Percentiles rank a stretch among this genome's conserved stretches.
Conservation (phyloP, 2,888 invertebrate genomes). For the Drosophila buzzatii region DNA sequence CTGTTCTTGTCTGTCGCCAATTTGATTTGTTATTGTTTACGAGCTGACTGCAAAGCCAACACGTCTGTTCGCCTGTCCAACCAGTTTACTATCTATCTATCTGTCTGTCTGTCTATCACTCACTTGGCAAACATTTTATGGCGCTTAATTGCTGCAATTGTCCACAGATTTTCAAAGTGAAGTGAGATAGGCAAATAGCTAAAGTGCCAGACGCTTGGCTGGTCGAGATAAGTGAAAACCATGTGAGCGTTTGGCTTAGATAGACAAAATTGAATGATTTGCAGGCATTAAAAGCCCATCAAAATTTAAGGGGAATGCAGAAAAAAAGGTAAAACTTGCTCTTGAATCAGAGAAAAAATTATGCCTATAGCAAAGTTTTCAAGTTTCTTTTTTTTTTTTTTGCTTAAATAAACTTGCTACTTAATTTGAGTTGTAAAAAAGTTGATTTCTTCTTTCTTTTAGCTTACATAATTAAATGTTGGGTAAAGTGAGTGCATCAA, state of each 20-base stretch:
- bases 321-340: no score
- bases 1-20: constrained; percentile 53
- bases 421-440: neutral
- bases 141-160: constrained; percentile 55
- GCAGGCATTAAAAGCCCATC: neutral
- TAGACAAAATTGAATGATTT: neutral
- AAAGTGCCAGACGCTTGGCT: constrained; percentile 3
- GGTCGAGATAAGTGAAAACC: neutral
- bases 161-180: constrained; percentile 17
- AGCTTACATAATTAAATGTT: constrained; percentile 34
- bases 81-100: neutral
- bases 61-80: constrained; percentile 1
- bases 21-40: constrained; percentile 67
- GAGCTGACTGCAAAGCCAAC: constrained; percentile 29
- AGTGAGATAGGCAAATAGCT: constrained; percentile 18
- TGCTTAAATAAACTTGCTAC: neutral
- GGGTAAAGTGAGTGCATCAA: constrained; percentile 62
- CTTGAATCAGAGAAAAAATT: no score
- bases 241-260: neutral
- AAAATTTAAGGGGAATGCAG: neutral
- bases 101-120: constrained; percentile 29
- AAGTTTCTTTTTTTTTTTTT: no score
- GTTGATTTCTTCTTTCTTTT: neutral
- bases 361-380: no score
- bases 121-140: constrained; percentile 42